A percentile compares a stretch with the other conserved stretches of the same genome.
Conservation (phyloP, 1,140 invertebrate species). For the Drosophila lacteicornis region DNA sequence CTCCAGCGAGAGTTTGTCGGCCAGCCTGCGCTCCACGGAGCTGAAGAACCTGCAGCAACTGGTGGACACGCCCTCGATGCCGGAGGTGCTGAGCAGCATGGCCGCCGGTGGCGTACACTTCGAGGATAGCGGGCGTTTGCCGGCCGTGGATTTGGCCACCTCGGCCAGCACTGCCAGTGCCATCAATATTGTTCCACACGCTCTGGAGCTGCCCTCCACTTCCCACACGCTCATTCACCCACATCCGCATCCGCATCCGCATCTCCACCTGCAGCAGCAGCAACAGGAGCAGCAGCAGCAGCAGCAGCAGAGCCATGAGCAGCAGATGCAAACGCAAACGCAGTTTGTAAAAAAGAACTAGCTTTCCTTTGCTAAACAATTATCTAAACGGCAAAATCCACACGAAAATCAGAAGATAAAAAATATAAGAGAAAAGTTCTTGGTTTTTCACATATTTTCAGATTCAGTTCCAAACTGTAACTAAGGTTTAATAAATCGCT, state of each 20-base stretch:
- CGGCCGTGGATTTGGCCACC: slow-evolving; percentile 69
- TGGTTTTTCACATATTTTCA: slow-evolving; percentile 55
- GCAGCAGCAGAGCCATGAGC: slow-evolving; percentile 46
- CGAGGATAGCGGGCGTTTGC: slow-evolving; percentile 59
- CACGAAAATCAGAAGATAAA: slow-evolving; percentile 23
- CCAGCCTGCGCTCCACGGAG: slow-evolving; percentile 85
- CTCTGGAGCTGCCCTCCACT: slow-evolving; percentile 59
- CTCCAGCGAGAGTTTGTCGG: slow-evolving; percentile 86
- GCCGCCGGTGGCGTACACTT: slow-evolving; percentile 22
- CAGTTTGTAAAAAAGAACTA: slow-evolving; percentile 63
- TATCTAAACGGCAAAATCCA: slow-evolving; percentile 7
- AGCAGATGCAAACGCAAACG: slow-evolving; percentile 19
- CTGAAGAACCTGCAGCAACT: slow-evolving; percentile 85
- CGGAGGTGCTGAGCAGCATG: slow-evolving; percentile 50
- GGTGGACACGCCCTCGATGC: slow-evolving; percentile 68
- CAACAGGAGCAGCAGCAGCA: slow-evolving; percentile 47
- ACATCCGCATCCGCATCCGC: slow-evolving; percentile 72
- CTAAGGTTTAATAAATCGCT: slow-evolving; percentile 66
- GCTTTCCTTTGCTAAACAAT: slow-evolving; percentile 56
- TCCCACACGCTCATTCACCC: slow-evolving; percentile 64
- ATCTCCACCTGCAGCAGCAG: slow-evolving; percentile 70
- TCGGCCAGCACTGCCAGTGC: slow-evolving; percentile 75
- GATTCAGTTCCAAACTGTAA: slow-evolving; percentile 76
- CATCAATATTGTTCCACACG: slow-evolving; percentile 62
- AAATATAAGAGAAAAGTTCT: slow-evolving; percentile 45